A percentile compares a stretch with the other conserved stretches of the same genome.
Conservation (phyloP, 2,113 vertebrate species). For the Antidorcas marsupialis region DNA sequence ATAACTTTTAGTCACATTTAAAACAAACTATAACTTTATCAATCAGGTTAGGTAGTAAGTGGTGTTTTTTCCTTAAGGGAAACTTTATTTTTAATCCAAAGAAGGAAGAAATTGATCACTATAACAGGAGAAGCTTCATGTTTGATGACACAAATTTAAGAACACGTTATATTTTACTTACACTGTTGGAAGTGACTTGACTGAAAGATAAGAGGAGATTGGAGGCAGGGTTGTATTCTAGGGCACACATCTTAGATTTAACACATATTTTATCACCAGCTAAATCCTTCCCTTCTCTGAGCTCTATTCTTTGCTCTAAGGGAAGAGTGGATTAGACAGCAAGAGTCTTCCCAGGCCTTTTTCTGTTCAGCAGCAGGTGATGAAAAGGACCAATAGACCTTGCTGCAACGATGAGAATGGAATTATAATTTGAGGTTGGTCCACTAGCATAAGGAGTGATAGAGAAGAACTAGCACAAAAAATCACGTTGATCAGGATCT, state of each 20-base stretch:
- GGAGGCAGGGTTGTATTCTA: neutral
- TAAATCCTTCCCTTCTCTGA: neutral
- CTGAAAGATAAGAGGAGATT: neutral
- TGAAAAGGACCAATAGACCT: neutral
- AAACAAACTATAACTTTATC: conserved; percentile 34
- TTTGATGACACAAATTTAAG: neutral
- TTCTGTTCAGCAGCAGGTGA: neutral
- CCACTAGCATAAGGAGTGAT: neutral
- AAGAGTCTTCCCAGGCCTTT: neutral
- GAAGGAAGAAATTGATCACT: neutral
- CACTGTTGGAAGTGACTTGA: neutral
- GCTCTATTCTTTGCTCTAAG: neutral
- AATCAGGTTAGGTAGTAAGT: neutral
- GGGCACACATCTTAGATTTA: neutral
- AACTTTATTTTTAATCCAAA: neutral
- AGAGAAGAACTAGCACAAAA: neutral
- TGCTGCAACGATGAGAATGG: neutral
- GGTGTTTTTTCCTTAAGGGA: conserved; percentile 22
- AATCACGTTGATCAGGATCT: neutral
- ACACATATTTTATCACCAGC: neutral
- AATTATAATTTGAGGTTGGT: neutral
- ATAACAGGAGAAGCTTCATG: neutral
- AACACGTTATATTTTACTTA: conserved; percentile 1
- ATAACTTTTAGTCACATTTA: conserved; percentile 35
- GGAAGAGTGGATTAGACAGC: neutral